Percentiles rank a stretch among this genome's conserved stretches.
Conservation (phyloP, 1,140 invertebrate genomes). For the Bactericera cockerelli region DNA sequence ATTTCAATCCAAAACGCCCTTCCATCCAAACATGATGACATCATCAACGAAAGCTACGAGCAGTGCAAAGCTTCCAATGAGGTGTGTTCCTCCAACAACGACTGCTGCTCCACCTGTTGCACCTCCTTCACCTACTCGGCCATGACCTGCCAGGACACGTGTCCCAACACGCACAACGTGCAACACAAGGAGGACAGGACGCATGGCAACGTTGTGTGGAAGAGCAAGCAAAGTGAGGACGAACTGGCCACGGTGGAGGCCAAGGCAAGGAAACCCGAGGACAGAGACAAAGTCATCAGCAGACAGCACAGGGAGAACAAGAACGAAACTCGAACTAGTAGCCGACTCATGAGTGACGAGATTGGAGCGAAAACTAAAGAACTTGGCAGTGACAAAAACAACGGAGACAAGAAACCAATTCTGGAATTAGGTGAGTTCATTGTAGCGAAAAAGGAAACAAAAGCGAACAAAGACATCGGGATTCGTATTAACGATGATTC, state of each 20-base stretch:
- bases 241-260: too few relatives aligned
- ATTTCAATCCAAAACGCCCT: too few relatives aligned
- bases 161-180: neutral
- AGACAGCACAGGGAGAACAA: neutral
- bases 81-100: neutral
- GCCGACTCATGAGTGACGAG: neutral
- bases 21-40: too few relatives aligned
- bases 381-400: neutral
- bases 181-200: neutral
- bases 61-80: neutral
- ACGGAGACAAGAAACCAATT: neutral
- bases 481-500: neutral
- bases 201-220: too few relatives aligned
- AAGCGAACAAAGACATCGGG: neutral
- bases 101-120: slow-evolving; percentile 1
- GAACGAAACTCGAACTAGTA: neutral
- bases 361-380: neutral
- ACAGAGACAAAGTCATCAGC: neutral
- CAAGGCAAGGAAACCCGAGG: neutral
- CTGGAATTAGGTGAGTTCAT: neutral
- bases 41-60: too few relatives aligned
- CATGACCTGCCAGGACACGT: neutral
- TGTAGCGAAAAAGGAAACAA: neutral
- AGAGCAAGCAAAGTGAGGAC: too few relatives aligned
- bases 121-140: neutral